These are phyloP conservation scores for Drosophila prosaltans DNA, from an alignment of 1,140 invertebrate species.

Conservation along the genomic window DNA sequence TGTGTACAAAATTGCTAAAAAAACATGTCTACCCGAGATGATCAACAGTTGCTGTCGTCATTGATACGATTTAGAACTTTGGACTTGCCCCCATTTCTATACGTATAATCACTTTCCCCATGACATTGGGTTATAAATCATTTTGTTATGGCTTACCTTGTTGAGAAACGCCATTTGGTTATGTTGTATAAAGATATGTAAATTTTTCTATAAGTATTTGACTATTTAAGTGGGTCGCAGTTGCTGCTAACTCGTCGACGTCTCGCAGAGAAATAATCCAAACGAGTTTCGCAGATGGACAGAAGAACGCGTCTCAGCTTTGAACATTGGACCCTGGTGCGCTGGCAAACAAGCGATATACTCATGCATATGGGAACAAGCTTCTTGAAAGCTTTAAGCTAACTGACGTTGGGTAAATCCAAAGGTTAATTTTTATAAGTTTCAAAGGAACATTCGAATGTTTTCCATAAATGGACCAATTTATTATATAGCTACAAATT, in stretches of 20 bases:
- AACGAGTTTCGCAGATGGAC: conserved; percentile 36
- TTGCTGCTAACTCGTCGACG: conserved; percentile 47
- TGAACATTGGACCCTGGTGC: conserved; percentile 60
- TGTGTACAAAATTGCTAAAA: conserved; percentile 10
- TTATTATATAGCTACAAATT: too few relatives aligned
- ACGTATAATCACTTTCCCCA: conserved; percentile 28
- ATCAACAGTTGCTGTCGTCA: conserved; percentile 58
- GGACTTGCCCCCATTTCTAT: conserved; percentile 2
- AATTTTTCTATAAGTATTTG: conserved; percentile 26
- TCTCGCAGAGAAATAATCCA: conserved; percentile 56
- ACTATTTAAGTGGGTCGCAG: conserved; percentile 46
- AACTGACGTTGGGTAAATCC: background rate
- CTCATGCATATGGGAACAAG: conserved; percentile 15
- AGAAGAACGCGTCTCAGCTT: conserved; percentile 35
- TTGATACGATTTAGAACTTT: conserved; percentile 34
- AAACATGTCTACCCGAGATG: conserved; percentile 1
- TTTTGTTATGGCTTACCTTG: conserved; percentile 60
- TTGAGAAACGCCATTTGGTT: conserved; percentile 73
- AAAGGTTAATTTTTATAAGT: background rate
- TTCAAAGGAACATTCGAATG: background rate
- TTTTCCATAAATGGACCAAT: too few relatives aligned
- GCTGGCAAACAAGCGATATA: conserved; percentile 19
- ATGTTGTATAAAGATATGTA: conserved; percentile 34
- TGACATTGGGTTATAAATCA: background rate
- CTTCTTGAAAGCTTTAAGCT: background rate